Base-by-base conservation (phyloP, 2,113 vertebrate species). In the Hyaena hyaena region DNA sequence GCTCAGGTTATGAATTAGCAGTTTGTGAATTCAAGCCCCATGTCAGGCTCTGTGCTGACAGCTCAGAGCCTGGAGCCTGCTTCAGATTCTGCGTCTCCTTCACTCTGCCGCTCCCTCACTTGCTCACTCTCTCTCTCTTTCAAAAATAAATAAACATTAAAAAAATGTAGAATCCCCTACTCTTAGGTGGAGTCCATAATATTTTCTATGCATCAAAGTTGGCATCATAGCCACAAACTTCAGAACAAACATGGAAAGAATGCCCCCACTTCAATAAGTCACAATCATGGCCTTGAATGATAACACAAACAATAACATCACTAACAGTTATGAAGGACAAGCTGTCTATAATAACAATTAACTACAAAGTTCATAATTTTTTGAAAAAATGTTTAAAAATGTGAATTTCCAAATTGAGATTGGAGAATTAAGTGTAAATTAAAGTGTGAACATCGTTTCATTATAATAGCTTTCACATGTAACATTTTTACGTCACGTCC, bases 321-420 rank as follows among this genome's bases (percentile, higher is more conserved):
- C 6, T 77, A 26, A 58, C 61, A 43, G 9, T 69, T 88, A 61
- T 83, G 33, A 84, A 93, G 77, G 55, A 66, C 69, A 82, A 96
- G 82, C 28, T 79, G 31, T 58, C 55, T 87, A 33, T 43, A 92
- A 58, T 96, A 92, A 96, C 21, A 90, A 16, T 84, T 94, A 96
- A 55, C 74, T 93, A 80, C 28, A 95, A 86, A 79, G 5, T 84
- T 95, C 31, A 73, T 79, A 84, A 76, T 55, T 80, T 83, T 85
- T 71, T 89, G 21, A 97, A 93, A 63, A 96, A 83, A 92, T 89
- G 12, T 68, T 90, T 82, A 19, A 50, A 86, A 58, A 65, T 88
- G 43, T 17, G 74, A 76, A 91, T 95, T 93, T 96, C 82, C 58
- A 63, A 88, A 55, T 53, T 63, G 65, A 84, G 33, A 23, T 80